Conservation (phyloP, 2,888 invertebrate genomes). For the Phalera bucephala region DNA sequence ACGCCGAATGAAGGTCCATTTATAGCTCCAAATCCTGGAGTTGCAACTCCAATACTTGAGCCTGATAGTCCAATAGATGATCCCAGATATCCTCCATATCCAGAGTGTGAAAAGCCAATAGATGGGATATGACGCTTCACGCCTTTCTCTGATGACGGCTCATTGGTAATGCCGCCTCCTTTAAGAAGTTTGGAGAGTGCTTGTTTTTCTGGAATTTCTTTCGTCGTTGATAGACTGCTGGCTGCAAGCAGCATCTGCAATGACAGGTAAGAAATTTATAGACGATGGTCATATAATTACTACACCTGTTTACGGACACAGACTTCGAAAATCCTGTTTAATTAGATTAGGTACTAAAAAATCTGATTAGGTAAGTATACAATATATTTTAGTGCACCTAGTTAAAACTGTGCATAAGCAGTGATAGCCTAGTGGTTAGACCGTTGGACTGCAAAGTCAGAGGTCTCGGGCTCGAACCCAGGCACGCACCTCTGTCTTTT, state of each 20-base stretch:
- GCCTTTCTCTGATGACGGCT: constrained; percentile 51
- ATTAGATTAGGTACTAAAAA: no score
- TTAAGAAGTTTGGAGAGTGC: constrained; percentile 63
- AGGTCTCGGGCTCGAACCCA: no score
- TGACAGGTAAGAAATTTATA: constrained; percentile 2
- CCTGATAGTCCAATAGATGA: constrained; percentile 21
- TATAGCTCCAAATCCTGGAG: neutral
- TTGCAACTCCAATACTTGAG: neutral
- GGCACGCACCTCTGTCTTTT: no score
- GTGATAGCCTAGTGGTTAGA: no score
- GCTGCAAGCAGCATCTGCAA: constrained; percentile 66
- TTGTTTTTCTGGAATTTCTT: constrained; percentile 50
- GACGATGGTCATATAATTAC: neutral
- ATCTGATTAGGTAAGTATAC: no score
- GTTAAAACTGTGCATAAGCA: no score
- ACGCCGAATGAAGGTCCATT: neutral
- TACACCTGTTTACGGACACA: no score
- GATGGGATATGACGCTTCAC: constrained; percentile 58
- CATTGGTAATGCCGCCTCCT: constrained; percentile 62
- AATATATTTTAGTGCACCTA: no score
- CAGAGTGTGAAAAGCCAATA: constrained; percentile 14
- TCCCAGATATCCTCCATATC: constrained; percentile 4
- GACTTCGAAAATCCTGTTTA: no score
- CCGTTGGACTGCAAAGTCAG: no score
- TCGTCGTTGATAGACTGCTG: constrained; percentile 60